Conservation (phyloP, 2,888 invertebrate genomes). For the Sarcophaga variegata region DNA sequence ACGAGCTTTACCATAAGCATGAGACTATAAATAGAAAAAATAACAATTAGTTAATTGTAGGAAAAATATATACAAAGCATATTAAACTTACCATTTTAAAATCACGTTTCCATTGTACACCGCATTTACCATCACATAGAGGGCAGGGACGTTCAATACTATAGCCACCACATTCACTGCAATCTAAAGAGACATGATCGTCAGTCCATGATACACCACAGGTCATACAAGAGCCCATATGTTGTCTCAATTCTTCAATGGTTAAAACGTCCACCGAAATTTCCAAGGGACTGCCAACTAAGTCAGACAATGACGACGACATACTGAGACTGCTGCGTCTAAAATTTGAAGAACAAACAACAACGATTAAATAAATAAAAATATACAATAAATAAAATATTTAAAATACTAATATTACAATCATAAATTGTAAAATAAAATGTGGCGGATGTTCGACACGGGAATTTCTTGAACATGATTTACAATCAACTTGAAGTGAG, state of each 20-base stretch:
- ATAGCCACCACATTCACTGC: slow-evolving; percentile 91
- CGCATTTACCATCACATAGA: slow-evolving; percentile 88
- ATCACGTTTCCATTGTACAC: slow-evolving; percentile 88
- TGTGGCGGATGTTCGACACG: background rate
- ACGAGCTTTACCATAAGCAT: slow-evolving; percentile 87
- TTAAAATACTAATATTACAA: background rate
- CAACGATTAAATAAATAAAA: background rate
- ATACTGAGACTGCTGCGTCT: slow-evolving; percentile 81
- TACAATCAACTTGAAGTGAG: slow-evolving; percentile 24
- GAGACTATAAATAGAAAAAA: slow-evolving; percentile 83
- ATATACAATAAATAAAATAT: background rate
- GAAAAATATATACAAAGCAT: background rate
- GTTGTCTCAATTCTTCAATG: slow-evolving; percentile 87
- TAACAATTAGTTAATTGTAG: background rate
- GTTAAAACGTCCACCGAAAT: slow-evolving; percentile 83
- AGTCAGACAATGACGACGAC: slow-evolving; percentile 81
- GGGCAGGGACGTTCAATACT: slow-evolving; percentile 89
- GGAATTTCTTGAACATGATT: slow-evolving; percentile 14
- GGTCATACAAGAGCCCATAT: slow-evolving; percentile 89
- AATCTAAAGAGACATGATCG: slow-evolving; percentile 89
- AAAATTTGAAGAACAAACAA: slow-evolving; percentile 68
- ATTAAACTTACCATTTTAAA: slow-evolving; percentile 86
- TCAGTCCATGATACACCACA: slow-evolving; percentile 92
- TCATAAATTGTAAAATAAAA: background rate
- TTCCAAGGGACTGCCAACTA: slow-evolving; percentile 81